phyloP scores from a whole-genome alignment of 2,888 invertebrate species.

The Silvanus unidentatus region DNA sequence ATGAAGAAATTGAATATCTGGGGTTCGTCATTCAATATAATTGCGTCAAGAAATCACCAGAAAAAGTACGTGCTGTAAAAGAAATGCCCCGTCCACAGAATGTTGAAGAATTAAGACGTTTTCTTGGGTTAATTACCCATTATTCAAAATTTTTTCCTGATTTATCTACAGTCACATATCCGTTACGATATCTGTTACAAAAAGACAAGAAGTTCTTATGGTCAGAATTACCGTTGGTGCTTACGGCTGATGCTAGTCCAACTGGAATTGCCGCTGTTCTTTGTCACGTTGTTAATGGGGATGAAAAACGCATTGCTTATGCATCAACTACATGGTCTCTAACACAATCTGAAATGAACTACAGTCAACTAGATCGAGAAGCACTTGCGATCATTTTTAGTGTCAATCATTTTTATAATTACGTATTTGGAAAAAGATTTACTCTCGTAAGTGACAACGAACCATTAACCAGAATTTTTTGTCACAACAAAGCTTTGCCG shows the following conservation, averaged over 20 bases:
- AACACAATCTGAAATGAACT: neutral
- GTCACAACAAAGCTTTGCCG: too few relatives aligned
- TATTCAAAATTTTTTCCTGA: conserved; percentile 4
- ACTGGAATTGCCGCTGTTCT: neutral
- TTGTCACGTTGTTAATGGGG: neutral
- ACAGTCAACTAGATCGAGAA: too few relatives aligned
- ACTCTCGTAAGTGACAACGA: too few relatives aligned
- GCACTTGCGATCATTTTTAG: too few relatives aligned
- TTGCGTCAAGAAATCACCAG: conserved; percentile 5
- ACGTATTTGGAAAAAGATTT: too few relatives aligned
- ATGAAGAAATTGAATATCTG: conserved; percentile 13
- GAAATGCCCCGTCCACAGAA: conserved; percentile 9
- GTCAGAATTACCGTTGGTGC: neutral
- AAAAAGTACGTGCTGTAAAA: conserved; percentile 10
- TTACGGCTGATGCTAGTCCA: neutral
- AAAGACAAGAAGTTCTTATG: neutral
- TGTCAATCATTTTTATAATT: too few relatives aligned
- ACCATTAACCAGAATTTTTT: too few relatives aligned
- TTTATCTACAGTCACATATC: neutral
- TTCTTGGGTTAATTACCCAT: conserved; percentile 10
- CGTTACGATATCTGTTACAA: neutral
- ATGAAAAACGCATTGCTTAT: neutral
- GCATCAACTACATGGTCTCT: neutral
- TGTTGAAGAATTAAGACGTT: conserved; percentile 7
- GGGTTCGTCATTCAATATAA: conserved; percentile 6